Evolutionary conservation across 2,113 vertebrate species (phyloP).

Genomic region (Electrona antarctica): DNA sequence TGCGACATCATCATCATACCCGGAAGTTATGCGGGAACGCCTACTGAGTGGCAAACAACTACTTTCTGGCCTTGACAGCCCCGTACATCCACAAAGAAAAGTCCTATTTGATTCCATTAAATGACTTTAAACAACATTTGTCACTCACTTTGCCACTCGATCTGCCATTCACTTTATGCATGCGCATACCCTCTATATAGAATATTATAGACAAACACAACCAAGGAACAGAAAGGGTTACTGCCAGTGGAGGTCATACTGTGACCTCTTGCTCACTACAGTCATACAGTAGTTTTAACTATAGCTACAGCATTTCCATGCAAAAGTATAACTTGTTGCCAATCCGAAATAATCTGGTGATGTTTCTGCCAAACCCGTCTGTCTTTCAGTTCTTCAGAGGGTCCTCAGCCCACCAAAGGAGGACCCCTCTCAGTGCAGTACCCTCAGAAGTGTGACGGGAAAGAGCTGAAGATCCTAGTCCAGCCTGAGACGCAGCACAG

Average conservation of each 20-base stretch:
- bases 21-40: too few relatives aligned
- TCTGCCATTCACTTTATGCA: too few relatives aligned
- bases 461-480: constrained; percentile 95
- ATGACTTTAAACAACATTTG: too few relatives aligned
- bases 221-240: neutral
- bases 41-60: too few relatives aligned
- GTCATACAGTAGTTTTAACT: constrained; percentile 6
- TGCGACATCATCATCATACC: too few relatives aligned
- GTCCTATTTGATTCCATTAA: too few relatives aligned
- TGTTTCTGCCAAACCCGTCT: constrained; percentile 27
- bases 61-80: too few relatives aligned
- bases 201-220: neutral
- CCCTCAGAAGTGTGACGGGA: constrained; percentile 91
- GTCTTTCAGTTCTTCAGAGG: constrained; percentile 72
- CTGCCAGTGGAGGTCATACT: neutral
- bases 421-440: constrained; percentile 89
- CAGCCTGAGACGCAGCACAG: constrained; percentile 97
- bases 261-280: constrained; percentile 15
- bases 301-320: neutral
- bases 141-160: too few relatives aligned
- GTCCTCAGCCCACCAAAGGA: constrained; percentile 74
- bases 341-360: neutral
- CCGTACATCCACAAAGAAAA: too few relatives aligned
- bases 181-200: neutral
- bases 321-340: neutral